Conservation (phyloP, 2,113 vertebrate species). For the Hyaena hyaena region DNA sequence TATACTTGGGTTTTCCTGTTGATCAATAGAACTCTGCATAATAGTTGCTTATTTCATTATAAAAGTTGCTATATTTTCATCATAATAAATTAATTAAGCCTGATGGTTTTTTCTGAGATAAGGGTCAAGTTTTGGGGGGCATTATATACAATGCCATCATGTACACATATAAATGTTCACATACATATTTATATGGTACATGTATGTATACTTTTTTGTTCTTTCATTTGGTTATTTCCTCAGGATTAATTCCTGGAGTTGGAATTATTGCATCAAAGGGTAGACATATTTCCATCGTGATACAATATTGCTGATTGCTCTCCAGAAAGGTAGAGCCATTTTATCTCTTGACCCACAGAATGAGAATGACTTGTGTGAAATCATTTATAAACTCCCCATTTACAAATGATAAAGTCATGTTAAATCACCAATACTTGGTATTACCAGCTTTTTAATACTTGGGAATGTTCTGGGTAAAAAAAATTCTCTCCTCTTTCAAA, state of each 20-base stretch:
- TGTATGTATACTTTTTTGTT: not conserved
- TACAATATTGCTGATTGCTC: not conserved
- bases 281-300: not conserved
- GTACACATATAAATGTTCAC: not conserved
- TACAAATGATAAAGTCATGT: not conserved
- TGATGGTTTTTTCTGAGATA: not conserved
- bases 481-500: not conserved
- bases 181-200: not conserved
- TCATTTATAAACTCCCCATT: too few species aligned
- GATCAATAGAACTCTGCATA: not conserved
- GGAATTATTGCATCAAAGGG: not conserved
- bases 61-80: too few species aligned
- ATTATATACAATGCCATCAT: not conserved
- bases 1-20: not conserved
- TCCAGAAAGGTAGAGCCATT: not conserved
- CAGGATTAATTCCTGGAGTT: slow-evolving; percentile 22
- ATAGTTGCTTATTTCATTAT: not conserved
- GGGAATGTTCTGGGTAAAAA: not conserved
- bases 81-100: not conserved
- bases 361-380: not conserved
- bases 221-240: slow-evolving; percentile 30
- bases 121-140: not conserved
- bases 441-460: not conserved
- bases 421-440: not conserved
- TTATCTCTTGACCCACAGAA: not conserved